Base-by-base conservation (phyloP, 92 coral and sea anemone genomes). In the Actinostola sp. region DNA sequence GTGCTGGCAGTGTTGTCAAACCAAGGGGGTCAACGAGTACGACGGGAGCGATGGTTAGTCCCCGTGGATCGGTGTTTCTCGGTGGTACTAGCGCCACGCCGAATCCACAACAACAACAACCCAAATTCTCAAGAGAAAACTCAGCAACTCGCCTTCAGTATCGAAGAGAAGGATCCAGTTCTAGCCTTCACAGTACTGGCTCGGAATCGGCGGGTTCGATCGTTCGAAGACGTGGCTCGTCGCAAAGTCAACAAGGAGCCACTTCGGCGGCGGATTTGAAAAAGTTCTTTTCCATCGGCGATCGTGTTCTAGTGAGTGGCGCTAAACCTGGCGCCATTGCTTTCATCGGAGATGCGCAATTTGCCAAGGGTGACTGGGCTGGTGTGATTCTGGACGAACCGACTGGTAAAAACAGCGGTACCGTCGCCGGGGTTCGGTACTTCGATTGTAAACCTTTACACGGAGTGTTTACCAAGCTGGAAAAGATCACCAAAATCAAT, bases 361-460 rank as follows among this genome's bases (percentile, higher is more conserved):
- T 95, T 70, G 99, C 99, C 36, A 95, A 95, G 71, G 99, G 99
- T 14, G 87, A 82, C 30, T 95, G 99, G 99, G 99, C 97, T 60
- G 99, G 99, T 8, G 86, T 95, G 3, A 83, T 71, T 60, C 80
- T 95, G 20, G 99, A 95, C 63, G 97, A 95, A 50, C 71, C 96
- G 0, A 79, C 82, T 0, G 99, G 99, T 9, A 95, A 95, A 81
- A 95, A 95, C 61, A 87, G 92, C 49, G 99, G 99, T 2, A 79
- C 92, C 19, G 99, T 95, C 30, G 97, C 91, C 33, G 99, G 99
- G n/a, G 91, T 88, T 16, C 72, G 87, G 34, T 95, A 95, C 70
- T 95, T 95, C 67, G 97, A 93, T 2, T 95, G 99, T 48, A 78
- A 88, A 31, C 85, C 88, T 13, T 59, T 79, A 55, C 96, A 89